Evolutionary conservation across 1,140 invertebrate genomes (phyloP).

Genomic region (Chironomus striatipennis): DNA sequence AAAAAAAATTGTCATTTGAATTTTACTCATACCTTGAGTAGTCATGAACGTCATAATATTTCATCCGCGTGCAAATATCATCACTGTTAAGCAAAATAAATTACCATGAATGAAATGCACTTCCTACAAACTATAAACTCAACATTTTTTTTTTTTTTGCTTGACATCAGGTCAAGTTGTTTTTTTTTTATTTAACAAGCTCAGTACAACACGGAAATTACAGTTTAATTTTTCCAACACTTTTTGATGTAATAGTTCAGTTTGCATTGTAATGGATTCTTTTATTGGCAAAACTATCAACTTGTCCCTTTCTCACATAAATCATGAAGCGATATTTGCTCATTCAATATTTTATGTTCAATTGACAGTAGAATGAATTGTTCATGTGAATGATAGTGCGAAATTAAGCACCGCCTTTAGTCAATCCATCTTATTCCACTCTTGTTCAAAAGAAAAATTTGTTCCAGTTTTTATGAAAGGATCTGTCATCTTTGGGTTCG

Average conservation of each 20-base stretch:
- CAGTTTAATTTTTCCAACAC: neutral
- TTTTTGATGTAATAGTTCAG: too few relatives aligned
- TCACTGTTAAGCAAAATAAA: neutral
- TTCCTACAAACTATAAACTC: neutral
- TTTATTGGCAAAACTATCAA: too few relatives aligned
- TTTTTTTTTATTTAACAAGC: neutral
- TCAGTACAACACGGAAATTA: neutral
- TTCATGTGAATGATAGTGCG: too few relatives aligned
- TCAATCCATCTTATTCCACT: too few relatives aligned
- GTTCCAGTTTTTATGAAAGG: too few relatives aligned
- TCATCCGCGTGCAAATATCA: slow-evolving; percentile 5
- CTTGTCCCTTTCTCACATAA: neutral
- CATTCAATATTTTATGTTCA: too few relatives aligned
- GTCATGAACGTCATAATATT: neutral
- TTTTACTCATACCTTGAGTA: neutral
- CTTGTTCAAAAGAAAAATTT: too few relatives aligned
- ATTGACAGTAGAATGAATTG: too few relatives aligned
- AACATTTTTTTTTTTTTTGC: neutral
- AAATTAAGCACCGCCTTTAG: too few relatives aligned
- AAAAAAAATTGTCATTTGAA: neutral
- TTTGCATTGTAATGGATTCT: too few relatives aligned
- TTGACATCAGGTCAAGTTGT: neutral
- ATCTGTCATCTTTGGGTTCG: too few relatives aligned
- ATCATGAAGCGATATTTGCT: neutral
- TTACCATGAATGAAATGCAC: slow-evolving; percentile 12